phyloP scores from a whole-genome alignment of 1,140 invertebrate genomes.

The Agrypnia vestita region DNA sequence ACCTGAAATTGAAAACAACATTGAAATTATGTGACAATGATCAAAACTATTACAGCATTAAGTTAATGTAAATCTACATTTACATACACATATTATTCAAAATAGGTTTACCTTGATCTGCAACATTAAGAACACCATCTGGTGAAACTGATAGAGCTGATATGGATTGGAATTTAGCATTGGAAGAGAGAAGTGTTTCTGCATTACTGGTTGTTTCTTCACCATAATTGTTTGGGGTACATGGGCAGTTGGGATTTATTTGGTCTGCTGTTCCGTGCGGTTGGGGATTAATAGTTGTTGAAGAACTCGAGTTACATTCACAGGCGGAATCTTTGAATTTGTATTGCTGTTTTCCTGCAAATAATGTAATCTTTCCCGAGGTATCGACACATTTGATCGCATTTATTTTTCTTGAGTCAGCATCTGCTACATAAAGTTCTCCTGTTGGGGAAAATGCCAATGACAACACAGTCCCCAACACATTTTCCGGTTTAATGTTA shows the following conservation, averaged over 20 bases:
- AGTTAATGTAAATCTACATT: not conserved
- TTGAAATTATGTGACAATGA: too few species aligned
- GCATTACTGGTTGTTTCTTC: conserved; percentile 83
- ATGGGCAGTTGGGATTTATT: conserved; percentile 73
- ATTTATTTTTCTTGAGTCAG: conserved; percentile 91
- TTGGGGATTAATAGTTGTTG: conserved; percentile 72
- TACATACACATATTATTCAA: conserved; percentile 30
- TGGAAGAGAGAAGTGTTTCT: conserved; percentile 90
- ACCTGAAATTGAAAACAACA: conserved; percentile 67
- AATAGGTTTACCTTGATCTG: conserved; percentile 85
- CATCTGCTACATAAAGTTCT: conserved; percentile 94
- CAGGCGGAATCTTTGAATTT: conserved; percentile 73
- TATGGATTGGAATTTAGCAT: conserved; percentile 92
- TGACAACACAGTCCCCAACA: conserved; percentile 84
- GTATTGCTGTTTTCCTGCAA: conserved; percentile 84
- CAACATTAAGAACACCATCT: conserved; percentile 93
- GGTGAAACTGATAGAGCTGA: conserved; percentile 94
- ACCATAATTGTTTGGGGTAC: conserved; percentile 71
- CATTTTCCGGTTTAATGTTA: conserved; percentile 72
- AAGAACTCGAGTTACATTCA: conserved; percentile 75
- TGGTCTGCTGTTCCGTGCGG: conserved; percentile 65
- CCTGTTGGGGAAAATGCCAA: conserved; percentile 94
- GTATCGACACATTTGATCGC: conserved; percentile 88
- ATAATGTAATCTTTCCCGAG: conserved; percentile 87
- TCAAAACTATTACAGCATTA: not conserved